Evolutionary conservation across 2,888 invertebrate species (phyloP), one percentile per base, ranked within the genome.

Genomic region (Antitype chi): DNA sequence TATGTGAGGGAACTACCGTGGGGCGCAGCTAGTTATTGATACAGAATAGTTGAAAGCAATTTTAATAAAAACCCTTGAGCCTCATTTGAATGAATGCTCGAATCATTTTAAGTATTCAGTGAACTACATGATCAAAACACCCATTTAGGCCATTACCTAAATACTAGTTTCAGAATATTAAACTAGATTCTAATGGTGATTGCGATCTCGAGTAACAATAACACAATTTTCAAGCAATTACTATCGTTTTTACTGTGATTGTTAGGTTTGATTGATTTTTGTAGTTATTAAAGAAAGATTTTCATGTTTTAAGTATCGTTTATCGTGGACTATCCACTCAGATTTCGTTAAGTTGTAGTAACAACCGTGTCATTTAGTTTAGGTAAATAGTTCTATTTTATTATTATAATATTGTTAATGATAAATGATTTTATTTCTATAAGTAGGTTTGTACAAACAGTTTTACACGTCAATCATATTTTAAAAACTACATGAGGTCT

Each of bases 51-150:
- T 7, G 20, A 49, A 32, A 70, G 3, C 17, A 69, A 52, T 59
- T 28, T 17, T 15, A 55, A 43, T 2, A 38, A 52, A 28, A 20
- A 71, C 2, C 20, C 4, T n/a, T 47, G 3, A 43, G 2, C 38
- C 11, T 32, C 7, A 73, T 32, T 73, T 8, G 6, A 62, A 68
- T 47, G 17, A 53, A 67, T 53, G 17, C 28, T 43, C 20, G n/a
- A 66, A 66, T 78, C 55, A 67, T 72, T 55, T 38, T 62, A 47
- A 67, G 0, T 78, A 53, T n/a, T 38, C 15, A 23, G 15, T 38
- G 6, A 17, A 17, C 7, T 64, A 15, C 1, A 2, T 20, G 8
- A 11, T 20, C 13, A 20, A 38, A 64, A 28, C 78, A 67, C 72
- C 66, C 11, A 8, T 17, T 73, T 28, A 55, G 13, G 55, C 13